Percentiles rank a stretch among this genome's conserved stretches.
phyloP scores from a whole-genome alignment of 2,888 invertebrate genomes.

The Stegophylla sp. region DNA sequence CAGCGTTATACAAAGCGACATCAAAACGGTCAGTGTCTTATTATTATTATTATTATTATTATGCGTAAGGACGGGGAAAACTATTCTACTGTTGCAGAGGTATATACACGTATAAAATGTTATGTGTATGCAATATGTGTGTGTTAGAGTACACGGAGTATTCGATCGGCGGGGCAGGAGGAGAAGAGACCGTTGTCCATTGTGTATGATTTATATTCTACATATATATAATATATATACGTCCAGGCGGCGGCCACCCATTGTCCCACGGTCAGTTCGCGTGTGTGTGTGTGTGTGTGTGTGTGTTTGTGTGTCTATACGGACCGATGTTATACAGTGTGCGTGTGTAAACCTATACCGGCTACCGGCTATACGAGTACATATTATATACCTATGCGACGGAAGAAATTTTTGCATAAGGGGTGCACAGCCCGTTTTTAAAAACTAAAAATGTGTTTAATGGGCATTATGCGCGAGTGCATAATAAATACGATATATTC shows the following conservation, averaged over 20 bases:
- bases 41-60: slow-evolving; percentile 27
- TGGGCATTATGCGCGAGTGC: slow-evolving; percentile 15
- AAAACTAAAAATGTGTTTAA: slow-evolving; percentile 44
- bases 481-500: slow-evolving; percentile 12
- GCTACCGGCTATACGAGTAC: too few species aligned
- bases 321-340: background rate
- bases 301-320: background rate
- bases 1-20: background rate
- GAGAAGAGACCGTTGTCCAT: slow-evolving; percentile 37
- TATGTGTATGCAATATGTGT: background rate
- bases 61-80: slow-evolving; percentile 17
- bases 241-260: slow-evolving; percentile 28
- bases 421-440: slow-evolving; percentile 19
- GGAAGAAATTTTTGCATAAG: slow-evolving; percentile 50
- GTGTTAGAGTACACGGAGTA: too few species aligned
- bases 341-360: background rate
- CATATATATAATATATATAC: too few species aligned
- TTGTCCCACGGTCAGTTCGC: slow-evolving; percentile 52
- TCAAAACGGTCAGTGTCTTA: slow-evolving; percentile 56
- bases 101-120: background rate
- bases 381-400: background rate
- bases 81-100: too few species aligned
- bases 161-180: background rate
- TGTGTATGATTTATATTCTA: slow-evolving; percentile 57
- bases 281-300: background rate